Evolutionary conservation across 2,113 vertebrate genomes (phyloP), one percentile per base, ranked within the genome.

Genomic region (Psammodynastes pulverulentus): DNA sequence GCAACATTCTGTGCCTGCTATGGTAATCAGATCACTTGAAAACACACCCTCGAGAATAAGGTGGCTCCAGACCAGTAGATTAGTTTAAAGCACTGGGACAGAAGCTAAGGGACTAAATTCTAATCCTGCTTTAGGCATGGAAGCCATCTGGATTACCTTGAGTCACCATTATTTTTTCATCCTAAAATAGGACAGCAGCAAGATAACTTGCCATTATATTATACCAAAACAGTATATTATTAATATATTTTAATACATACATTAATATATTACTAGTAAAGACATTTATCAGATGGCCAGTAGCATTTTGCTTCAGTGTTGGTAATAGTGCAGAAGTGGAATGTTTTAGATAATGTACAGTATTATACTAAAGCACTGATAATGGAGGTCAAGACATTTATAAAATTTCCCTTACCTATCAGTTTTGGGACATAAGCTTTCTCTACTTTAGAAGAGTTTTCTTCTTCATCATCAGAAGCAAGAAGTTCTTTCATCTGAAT

Each of bases 371-470:
- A 58, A 91, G 19, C 12, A 87, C 26, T 49, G n/a, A 39, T 67
- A 34, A 29, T 21, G 7, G 21, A 58, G 21, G 9, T 7, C 84
- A 58, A 62, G 24, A 49, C 9, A 19, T 29, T 62, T 12, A 51
- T 43, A 43, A 72, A 3, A n/a, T 21, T 29, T 0, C 26, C 93
- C 98, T 98, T 97, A 99, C 99, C 99, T 98, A 98, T 99, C 51
- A 99, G 98, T 97, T 99, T 99, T 95, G 99, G 99, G 89, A 99
- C 99, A 39, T 98, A 99, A 43, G 98, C 98, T 96, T 99, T 99
- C 93, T 99, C 99, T 86, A 95, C 94, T 97, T 98, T 98, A 92
- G 97, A 96, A 5, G 97, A 96, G 94, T 98, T 98, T 84, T 96
- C 92, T 5, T 99, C 99, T 26, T 99, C 99, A 0, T 99, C 99